These are phyloP conservation scores for Stomatorhinus walkeri DNA, from an alignment of 2,797 vertebrate genomes.

Conservation along the genomic window DNA sequence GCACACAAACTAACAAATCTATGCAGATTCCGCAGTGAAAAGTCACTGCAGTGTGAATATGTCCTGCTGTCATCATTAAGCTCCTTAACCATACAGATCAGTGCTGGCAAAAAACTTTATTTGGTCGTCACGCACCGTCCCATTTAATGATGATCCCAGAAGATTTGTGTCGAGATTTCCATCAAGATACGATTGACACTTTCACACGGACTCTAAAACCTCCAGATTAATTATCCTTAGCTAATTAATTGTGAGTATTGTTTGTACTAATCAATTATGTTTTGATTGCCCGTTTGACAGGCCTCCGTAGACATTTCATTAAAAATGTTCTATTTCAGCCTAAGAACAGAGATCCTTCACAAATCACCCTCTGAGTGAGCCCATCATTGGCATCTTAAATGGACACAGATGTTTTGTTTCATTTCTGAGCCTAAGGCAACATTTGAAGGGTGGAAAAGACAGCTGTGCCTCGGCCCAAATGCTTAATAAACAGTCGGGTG, in stretches of 20 bases:
- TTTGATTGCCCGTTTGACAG: background rate
- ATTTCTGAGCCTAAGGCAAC: background rate
- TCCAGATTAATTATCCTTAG: slow-evolving; percentile 6
- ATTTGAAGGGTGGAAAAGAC: background rate
- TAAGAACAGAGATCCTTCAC: background rate
- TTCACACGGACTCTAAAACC: background rate
- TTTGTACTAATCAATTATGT: background rate
- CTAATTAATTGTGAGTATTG: slow-evolving; percentile 8
- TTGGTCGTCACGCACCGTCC: background rate
- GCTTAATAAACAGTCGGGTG: slow-evolving; percentile 4
- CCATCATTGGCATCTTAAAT: background rate
- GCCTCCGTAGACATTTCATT: background rate
- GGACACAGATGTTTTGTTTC: slow-evolving; percentile 6
- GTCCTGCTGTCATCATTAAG: background rate
- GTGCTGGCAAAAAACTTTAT: background rate
- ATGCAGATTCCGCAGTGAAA: background rate
- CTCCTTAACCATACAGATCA: background rate
- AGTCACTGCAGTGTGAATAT: background rate
- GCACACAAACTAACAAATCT: background rate
- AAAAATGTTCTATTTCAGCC: background rate
- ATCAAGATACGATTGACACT: background rate
- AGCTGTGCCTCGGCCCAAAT: background rate
- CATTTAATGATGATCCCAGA: background rate
- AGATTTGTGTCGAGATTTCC: background rate
- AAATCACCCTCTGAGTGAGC: background rate